Conservation (phyloP, 2,797 vertebrate species). For the Pipistrellus kuhlii region DNA sequence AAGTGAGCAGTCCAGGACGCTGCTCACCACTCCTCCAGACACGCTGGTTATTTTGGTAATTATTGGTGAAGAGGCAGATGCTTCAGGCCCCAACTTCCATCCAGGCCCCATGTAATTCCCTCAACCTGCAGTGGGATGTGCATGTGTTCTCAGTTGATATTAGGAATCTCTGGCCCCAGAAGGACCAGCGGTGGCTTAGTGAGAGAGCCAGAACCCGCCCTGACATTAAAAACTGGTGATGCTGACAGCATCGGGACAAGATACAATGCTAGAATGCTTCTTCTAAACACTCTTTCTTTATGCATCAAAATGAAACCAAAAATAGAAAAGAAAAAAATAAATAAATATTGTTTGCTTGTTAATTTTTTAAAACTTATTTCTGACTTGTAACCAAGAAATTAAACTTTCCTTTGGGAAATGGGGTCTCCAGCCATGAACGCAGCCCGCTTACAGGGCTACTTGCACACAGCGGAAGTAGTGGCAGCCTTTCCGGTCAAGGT, state of each 20-base stretch:
- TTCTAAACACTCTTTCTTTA: not conserved
- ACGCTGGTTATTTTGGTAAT: not conserved
- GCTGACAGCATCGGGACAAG: not conserved
- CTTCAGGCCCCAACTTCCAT: not conserved
- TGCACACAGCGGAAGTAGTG: rapidly evolving
- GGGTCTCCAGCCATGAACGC: rapidly evolving
- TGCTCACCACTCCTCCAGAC: not conserved
- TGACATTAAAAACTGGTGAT: not conserved
- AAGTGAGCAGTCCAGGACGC: not conserved
- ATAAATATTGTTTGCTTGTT: not conserved
- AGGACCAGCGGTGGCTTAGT: not conserved
- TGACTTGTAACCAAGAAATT: not conserved
- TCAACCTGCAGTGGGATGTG: not conserved
- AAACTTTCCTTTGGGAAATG: not conserved
- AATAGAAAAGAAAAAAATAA: not conserved
- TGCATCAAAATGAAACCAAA: not conserved
- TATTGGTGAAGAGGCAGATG: not conserved
- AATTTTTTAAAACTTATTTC: not conserved
- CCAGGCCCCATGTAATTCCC: not conserved
- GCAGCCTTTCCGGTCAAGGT: rapidly evolving
- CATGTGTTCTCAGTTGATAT: not conserved
- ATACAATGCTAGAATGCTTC: rapidly evolving
- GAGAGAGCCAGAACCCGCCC: not conserved
- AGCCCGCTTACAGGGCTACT: rapidly evolving
- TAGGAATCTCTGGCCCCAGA: not conserved